phyloP scores from a whole-genome alignment of 2,888 invertebrate species.

The Papilio elwesi region DNA sequence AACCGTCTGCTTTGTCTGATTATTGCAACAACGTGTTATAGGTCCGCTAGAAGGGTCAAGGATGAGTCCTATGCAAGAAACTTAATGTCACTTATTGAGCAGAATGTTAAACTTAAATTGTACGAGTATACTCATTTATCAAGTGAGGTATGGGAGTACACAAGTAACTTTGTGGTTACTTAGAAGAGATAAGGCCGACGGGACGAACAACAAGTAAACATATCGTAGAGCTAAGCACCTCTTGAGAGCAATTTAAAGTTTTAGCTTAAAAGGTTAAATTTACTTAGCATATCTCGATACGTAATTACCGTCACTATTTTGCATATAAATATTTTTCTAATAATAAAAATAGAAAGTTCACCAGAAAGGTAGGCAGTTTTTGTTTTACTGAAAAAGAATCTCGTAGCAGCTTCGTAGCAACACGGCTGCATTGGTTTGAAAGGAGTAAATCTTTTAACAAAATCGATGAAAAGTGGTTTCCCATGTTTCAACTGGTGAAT shows the following conservation, averaged over 20 bases:
- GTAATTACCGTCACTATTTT: neutral
- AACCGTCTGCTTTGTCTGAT: too few relatives aligned
- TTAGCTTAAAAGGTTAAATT: neutral
- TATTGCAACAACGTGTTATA: too few relatives aligned
- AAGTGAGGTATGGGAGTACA: slow-evolving; percentile 19
- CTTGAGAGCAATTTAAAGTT: slow-evolving; percentile 6
- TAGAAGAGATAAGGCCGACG: slow-evolving; percentile 9
- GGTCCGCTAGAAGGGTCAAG: too few relatives aligned
- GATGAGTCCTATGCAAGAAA: neutral
- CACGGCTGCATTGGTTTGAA: too few relatives aligned
- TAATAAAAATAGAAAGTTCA: too few relatives aligned
- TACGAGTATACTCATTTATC: slow-evolving; percentile 32
- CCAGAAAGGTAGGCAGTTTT: too few relatives aligned
- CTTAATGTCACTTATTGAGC: slow-evolving; percentile 20
- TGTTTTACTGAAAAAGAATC: too few relatives aligned
- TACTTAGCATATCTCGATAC: neutral
- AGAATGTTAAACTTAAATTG: slow-evolving; percentile 19
- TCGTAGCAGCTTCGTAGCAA: too few relatives aligned
- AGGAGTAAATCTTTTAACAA: too few relatives aligned
- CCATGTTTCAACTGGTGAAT: too few relatives aligned
- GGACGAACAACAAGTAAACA: slow-evolving; percentile 9
- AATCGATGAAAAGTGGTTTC: too few relatives aligned
- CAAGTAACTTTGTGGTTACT: slow-evolving; percentile 15
- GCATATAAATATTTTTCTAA: too few relatives aligned
- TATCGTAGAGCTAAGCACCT: slow-evolving; percentile 4